These are phyloP conservation scores for Philaenus spumarius DNA, from an alignment of 1,140 invertebrate genomes.

Conservation along the genomic window DNA sequence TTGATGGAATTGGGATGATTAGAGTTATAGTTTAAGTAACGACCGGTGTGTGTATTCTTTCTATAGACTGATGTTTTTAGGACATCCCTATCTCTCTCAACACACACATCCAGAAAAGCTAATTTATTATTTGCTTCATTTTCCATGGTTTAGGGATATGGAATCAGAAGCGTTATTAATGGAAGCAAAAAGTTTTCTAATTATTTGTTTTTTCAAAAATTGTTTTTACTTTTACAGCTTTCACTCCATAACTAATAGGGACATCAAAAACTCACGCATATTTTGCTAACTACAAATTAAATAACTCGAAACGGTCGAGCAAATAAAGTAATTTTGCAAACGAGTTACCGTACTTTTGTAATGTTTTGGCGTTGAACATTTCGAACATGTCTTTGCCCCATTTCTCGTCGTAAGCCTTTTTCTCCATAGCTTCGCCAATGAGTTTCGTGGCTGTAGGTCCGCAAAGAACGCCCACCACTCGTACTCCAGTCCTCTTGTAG, in stretches of 20 bases:
- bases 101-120: too few relatives aligned
- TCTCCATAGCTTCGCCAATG: conserved; percentile 40
- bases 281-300: not conserved
- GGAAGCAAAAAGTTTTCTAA: too few relatives aligned
- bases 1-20: too few relatives aligned
- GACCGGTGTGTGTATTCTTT: too few relatives aligned
- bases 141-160: too few relatives aligned
- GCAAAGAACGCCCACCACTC: conserved; percentile 45
- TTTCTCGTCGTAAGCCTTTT: conserved; percentile 42
- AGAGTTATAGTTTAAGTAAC: too few relatives aligned
- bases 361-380: not conserved
- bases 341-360: conserved; percentile 5
- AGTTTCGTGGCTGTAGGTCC: conserved; percentile 44
- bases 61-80: too few relatives aligned
- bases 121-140: too few relatives aligned
- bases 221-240: not conserved
- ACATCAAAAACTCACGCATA: not conserved
- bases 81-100: too few relatives aligned
- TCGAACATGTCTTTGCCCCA: conserved; percentile 3
- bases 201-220: too few relatives aligned
- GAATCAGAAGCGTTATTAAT: too few relatives aligned
- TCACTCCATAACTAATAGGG: not conserved
- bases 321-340: too few relatives aligned
- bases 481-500: conserved; percentile 42
- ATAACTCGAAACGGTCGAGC: not conserved